Evolutionary conservation across 2,797 vertebrate genomes (phyloP).

Genomic region (Streptopelia turtur): DNA sequence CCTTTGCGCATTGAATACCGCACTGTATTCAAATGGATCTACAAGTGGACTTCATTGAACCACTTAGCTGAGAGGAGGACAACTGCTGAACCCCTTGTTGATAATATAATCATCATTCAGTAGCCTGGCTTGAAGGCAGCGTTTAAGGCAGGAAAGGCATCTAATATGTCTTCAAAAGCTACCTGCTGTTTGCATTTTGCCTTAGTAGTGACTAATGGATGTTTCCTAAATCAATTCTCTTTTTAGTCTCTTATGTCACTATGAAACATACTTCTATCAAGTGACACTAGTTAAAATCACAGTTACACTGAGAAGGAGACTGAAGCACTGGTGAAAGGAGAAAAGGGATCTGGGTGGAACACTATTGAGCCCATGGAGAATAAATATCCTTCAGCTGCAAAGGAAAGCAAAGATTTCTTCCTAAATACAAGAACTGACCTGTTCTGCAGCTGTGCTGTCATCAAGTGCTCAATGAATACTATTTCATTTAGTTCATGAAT

Average conservation of each 20-base stretch:
- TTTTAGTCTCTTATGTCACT: not conserved
- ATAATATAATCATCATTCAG: not conserved
- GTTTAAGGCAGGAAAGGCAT: not conserved
- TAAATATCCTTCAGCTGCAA: slow-evolving; percentile 2
- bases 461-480: not conserved
- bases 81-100: not conserved
- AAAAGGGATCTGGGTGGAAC: not conserved
- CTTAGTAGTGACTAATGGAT: not conserved
- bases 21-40: not conserved
- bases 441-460: slow-evolving; percentile 18
- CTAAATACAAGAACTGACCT: not conserved
- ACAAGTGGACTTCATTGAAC: not conserved
- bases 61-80: not conserved
- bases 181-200: not conserved
- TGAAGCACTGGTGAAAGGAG: not conserved
- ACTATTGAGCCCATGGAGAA: not conserved
- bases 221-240: not conserved
- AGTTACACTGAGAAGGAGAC: not conserved
- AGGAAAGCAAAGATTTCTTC: not conserved
- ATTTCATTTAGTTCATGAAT: slow-evolving; percentile 57
- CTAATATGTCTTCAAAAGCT: not conserved
- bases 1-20: not conserved
- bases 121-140: not conserved
- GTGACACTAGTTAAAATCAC: not conserved
- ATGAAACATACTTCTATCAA: not conserved